Base-by-base conservation (phyloP, 2,113 vertebrate species). In the Equus quagga region DNA sequence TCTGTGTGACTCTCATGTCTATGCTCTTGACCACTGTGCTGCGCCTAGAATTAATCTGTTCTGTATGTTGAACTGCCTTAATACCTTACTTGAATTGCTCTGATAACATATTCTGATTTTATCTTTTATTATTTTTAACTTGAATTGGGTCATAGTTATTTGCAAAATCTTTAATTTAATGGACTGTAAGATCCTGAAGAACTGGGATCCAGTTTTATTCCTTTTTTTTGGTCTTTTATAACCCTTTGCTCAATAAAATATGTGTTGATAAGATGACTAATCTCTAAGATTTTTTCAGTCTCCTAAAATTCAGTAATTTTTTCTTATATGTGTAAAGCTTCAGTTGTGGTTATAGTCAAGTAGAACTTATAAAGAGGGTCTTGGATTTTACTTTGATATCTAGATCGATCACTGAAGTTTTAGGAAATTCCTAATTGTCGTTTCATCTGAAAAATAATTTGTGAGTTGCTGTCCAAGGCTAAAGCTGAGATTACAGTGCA, bases 351-450 rank as follows among this genome's bases (percentile, higher is more conserved):
- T 86, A 19, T 21, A 44, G 19, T 56, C 4, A 86, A 87, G 31
- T 64, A 64, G 26, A 83, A 79, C 18, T 73, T 79, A 41, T n/a
- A 97, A 58, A 58, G 31, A 26, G n/a, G 76, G 76, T n/a, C 10
- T 41, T 72, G 54, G 76, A 91, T 83, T 87, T 96, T 83, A 84
- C 13, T 70, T 44, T 51, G 82, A 41, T 31, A 36, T 60, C 69
- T 75, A 69, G n/a, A 75, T 81, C 46, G 73, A 54, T 76, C 17
- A 41, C 54, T 12, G 5, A 88, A 67, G 76, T 83, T 58, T 87
- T 36, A 64, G 69, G 31, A 78, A 79, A 83, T 94, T 65, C 88
- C 76, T 91, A 23, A 75, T 88, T 94, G 94, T 46, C 76, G 28
- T 75, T 93, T 93, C 49, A 70, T 69, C 26, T 75, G 67, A 62